Evolutionary conservation across 2,797 vertebrate genomes (phyloP).

Genomic region (Acridotheres tristis): DNA sequence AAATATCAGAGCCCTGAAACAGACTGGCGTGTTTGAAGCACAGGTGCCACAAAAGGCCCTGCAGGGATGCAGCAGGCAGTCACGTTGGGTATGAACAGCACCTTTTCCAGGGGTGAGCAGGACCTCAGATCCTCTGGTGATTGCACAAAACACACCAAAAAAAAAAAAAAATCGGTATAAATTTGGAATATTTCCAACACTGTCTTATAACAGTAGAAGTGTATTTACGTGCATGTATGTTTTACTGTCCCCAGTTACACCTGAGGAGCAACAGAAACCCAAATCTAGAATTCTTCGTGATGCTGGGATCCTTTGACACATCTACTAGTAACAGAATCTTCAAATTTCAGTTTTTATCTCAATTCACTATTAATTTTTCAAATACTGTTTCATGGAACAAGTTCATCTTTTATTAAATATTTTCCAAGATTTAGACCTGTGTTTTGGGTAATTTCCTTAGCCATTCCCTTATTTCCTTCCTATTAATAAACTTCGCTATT

Average conservation of each 20-base stretch:
- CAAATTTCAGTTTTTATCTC: not conserved
- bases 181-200: not conserved
- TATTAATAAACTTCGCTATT: not conserved
- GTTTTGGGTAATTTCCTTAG: not conserved
- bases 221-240: not conserved
- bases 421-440: not conserved
- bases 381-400: not conserved
- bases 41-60: fast-evolving
- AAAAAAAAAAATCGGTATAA: not conserved
- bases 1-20: not conserved
- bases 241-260: not conserved
- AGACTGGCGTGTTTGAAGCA: not conserved
- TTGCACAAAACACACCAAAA: not conserved
- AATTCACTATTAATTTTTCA: not conserved
- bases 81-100: fast-evolving
- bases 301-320: not conserved
- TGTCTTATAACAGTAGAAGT: not conserved
- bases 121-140: not conserved
- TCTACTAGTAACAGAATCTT: not conserved
- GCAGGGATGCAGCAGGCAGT: not conserved
- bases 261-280: not conserved
- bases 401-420: not conserved
- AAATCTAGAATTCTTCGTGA: not conserved
- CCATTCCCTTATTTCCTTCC: not conserved
- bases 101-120: not conserved